Evolutionary conservation across 2,888 invertebrate genomes (phyloP), one percentile per base, ranked within the genome.

Genomic region (Mimachlamys varia): DNA sequence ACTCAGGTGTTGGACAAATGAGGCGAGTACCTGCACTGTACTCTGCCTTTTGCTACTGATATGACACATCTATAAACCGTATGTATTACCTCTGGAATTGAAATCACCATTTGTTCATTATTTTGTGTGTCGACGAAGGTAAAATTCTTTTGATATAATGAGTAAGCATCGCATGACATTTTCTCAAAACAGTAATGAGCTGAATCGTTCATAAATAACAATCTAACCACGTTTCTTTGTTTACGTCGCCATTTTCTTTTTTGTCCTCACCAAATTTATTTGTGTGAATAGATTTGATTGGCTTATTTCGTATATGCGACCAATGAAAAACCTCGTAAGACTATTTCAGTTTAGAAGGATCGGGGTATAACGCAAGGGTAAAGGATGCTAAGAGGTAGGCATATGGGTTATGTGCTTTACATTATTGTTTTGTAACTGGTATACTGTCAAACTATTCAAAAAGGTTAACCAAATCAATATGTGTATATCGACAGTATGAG

Each of bases 211-310:
- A 13, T 76, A 0, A 33, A 76, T 22, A 27, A 76, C 12, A 12
- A 76, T 76, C 76, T 33, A 27, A 4, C 33, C 76, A 27, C 27
- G 76, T 76, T 76, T 76, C 76, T 76, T 76, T 76, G 76, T 76
- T 76, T 76, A 76, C 76, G 76, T 76, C 76, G 76, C 76, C 76
- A 76, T 76, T 76, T 76, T 76, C 17, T 27, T 76, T 33, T 76
- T 27, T n/a, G n/a, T 0, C 33, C 15, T 15, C 27, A 15, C 76
- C 76, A 76, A 33, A 76, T 27, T 15, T 13, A 33, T 27, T 7
- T 76, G 76, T 76, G 13, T 7, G 76, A 27, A 33, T 10, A 76
- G 12, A 22, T 27, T 76, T 76, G 76, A 76, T 76, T 76, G 76
- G 76, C 15, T 76, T 76, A 76, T 15, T 27, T 33, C 19, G 33